phyloP scores from a whole-genome alignment of 2,888 invertebrate genomes.

The Iphiclides podalirius region DNA sequence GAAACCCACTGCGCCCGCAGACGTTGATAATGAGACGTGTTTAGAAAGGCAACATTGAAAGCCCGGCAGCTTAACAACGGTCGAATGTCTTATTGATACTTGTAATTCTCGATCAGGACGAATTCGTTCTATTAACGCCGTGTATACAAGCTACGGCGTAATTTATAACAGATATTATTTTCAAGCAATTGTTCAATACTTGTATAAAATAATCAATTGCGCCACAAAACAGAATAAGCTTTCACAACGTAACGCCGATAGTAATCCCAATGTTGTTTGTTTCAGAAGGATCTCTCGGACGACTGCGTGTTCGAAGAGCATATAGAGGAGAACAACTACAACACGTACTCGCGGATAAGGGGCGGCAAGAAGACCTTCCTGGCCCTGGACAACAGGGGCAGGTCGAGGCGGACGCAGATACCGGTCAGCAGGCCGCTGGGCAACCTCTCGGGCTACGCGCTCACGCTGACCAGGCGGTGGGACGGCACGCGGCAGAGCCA shows the following conservation, averaged over 20 bases:
- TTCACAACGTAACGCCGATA: slow-evolving; percentile 28
- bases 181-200: no score
- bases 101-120: slow-evolving; percentile 2
- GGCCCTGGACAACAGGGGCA: slow-evolving; percentile 87
- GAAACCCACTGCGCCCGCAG: slow-evolving; percentile 17
- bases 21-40: slow-evolving; percentile 21
- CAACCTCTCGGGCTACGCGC: slow-evolving; percentile 86
- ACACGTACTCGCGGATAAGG: slow-evolving; percentile 88
- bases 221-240: no score
- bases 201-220: no score
- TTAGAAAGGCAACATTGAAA: slow-evolving; percentile 24
- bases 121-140: no score
- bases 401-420: slow-evolving; percentile 86
- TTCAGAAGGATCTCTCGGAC: slow-evolving; percentile 91
- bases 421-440: slow-evolving; percentile 84
- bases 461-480: slow-evolving; percentile 76
- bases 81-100: slow-evolving; percentile 11
- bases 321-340: slow-evolving; percentile 91
- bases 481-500: slow-evolving; percentile 55
- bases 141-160: not conserved
- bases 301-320: slow-evolving; percentile 93
- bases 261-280: slow-evolving; percentile 68
- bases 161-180: not conserved
- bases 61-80: slow-evolving; percentile 9
- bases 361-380: slow-evolving; percentile 85